Conservation (phyloP, 2,797 vertebrate genomes). For the Simalia tracyae region DNA sequence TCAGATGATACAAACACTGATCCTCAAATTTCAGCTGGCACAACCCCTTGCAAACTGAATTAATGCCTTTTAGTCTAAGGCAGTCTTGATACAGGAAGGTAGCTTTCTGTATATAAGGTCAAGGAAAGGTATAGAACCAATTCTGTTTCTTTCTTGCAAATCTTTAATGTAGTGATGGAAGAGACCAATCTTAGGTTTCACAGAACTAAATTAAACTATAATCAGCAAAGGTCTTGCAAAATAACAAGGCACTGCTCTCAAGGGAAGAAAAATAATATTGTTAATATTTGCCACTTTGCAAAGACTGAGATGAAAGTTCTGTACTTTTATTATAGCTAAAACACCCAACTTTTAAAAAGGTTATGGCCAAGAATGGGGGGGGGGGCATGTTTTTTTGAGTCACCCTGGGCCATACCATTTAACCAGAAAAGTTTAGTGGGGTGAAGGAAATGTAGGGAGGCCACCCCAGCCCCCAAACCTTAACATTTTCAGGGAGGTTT, state of each 20-base stretch:
- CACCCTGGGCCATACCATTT: background rate
- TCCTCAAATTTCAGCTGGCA: slow-evolving; percentile 13
- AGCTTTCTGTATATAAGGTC: background rate
- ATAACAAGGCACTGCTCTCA: background rate
- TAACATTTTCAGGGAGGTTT: background rate
- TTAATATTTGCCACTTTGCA: background rate
- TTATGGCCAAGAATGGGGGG: background rate
- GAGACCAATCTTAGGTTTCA: background rate
- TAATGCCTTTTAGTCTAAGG: slow-evolving; percentile 1
- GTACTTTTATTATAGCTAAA: background rate
- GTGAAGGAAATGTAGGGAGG: background rate
- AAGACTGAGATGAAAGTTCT: background rate
- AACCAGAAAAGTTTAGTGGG: background rate
- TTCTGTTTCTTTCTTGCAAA: background rate
- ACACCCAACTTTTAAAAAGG: background rate
- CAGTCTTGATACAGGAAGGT: background rate
- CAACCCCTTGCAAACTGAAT: background rate
- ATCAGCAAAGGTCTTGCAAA: background rate
- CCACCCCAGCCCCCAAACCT: background rate
- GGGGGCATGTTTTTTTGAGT: background rate
- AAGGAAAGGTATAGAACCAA: background rate
- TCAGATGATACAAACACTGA: background rate
- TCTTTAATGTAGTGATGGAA: background rate
- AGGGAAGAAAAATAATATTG: background rate
- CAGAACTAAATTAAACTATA: background rate